Evolutionary conservation across 2,113 vertebrate genomes (phyloP), one percentile per base, ranked within the genome.

Genomic region (Peromyscus leucopus): DNA sequence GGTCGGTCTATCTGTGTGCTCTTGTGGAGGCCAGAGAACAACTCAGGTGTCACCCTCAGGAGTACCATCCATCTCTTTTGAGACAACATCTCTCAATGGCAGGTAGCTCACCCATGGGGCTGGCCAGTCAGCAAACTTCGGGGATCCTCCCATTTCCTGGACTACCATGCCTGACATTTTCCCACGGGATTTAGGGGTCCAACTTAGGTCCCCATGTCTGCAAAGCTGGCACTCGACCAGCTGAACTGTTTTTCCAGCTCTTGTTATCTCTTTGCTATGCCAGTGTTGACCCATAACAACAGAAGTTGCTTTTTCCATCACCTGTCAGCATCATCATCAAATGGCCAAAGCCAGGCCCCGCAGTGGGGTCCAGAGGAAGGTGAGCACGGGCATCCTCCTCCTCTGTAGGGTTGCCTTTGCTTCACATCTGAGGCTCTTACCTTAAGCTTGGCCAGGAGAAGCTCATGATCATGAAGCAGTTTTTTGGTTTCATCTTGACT

Each of bases 381-480:
- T 19, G 67, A 33, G 72, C 72, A 2, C 2, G 2, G 10, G 0
- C 7, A 91, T 51, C 51, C 51, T 51, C 11, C 36, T 0, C 11
- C 5, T 87, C 87, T 91, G 91, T 19, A 28, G 24, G 1, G 46
- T 72, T 95, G 31, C 19, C 69, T 97, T 31, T 83, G 48, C 55
- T 26, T 65, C 46, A 13, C 1, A 76, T 91, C 39, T 12, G 57
- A 69, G 26, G 63, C 7, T 57, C 97, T 98, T 98, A 99, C 99
- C 99, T 99, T 99, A 76, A 99, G 99, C 90, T 99, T 99, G 76
- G 97, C 97, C 90, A 99, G 98, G 75, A 99, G 99, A 89, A 99
- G 98, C 96, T 99, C 98, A 57, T 99, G 99, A 90, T 99, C 99
- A 75, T 98, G 98, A 57, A 99, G 98, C 74, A 99, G 98, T 28